Evolutionary conservation across 2,797 vertebrate species (phyloP).

Genomic region (Streptopelia turtur): DNA sequence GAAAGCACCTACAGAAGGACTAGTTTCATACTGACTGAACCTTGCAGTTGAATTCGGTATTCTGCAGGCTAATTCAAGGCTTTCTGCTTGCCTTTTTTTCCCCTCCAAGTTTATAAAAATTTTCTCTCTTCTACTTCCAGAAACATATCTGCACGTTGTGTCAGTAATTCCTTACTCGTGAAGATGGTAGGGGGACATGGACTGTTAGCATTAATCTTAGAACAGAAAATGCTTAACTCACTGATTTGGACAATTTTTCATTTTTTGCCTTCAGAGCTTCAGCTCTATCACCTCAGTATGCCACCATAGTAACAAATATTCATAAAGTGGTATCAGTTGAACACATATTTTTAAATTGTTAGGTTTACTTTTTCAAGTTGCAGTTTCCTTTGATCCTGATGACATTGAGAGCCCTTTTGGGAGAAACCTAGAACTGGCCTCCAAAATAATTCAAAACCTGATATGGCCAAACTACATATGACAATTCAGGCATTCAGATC

Average conservation of each 20-base stretch:
- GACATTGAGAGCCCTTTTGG: rapidly evolving
- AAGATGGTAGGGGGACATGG: background rate
- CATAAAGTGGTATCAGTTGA: background rate
- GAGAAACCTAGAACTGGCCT: background rate
- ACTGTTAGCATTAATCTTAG: background rate
- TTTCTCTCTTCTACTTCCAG: background rate
- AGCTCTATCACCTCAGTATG: background rate
- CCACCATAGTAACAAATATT: background rate
- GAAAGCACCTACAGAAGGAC: background rate
- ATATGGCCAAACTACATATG: background rate
- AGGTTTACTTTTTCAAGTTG: background rate
- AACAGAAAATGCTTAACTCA: background rate
- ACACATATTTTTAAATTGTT: background rate
- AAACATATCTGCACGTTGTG: background rate
- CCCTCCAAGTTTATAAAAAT: rapidly evolving
- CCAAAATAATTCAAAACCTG: background rate
- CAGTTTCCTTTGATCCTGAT: background rate
- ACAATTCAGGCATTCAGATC: background rate
- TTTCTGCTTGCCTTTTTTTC: background rate
- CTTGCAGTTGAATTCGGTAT: background rate
- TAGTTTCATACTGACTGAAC: background rate
- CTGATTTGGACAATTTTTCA: background rate
- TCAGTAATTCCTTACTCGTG: background rate
- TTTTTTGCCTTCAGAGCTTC: background rate
- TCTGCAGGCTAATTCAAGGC: background rate